These are phyloP conservation scores for Brachyptera risi DNA, from an alignment of 2,888 invertebrate genomes.

Conservation along the genomic window DNA sequence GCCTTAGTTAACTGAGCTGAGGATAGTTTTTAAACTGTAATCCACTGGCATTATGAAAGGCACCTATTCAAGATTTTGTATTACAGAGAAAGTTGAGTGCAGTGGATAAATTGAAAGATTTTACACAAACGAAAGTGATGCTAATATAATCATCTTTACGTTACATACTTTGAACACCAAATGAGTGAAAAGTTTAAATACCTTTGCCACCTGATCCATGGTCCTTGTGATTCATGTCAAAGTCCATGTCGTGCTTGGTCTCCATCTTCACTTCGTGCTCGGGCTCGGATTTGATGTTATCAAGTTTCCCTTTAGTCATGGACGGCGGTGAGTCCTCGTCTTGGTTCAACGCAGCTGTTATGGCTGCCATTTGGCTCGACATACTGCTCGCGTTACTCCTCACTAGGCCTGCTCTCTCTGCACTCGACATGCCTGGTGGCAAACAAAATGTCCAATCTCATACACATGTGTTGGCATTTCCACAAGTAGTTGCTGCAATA, in stretches of 20 bases:
- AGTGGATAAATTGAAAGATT: no score
- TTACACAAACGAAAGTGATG: no score
- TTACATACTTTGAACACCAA: not conserved
- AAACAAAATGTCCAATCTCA: no score
- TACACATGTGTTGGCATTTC: no score
- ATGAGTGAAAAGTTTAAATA: not conserved
- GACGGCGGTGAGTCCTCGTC: constrained; percentile 59
- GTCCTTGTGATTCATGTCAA: constrained; percentile 49
- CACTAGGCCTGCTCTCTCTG: constrained; percentile 50
- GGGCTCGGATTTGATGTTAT: constrained; percentile 51
- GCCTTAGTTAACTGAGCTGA: no score
- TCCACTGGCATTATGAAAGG: no score
- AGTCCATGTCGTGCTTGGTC: constrained; percentile 58
- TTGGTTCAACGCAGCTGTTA: constrained; percentile 63
- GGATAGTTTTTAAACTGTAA: no score
- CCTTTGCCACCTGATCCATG: constrained; percentile 56
- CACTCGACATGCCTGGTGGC: constrained; percentile 53
- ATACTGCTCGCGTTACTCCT: constrained; percentile 49
- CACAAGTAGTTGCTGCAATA: no score
- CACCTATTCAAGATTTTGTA: no score
- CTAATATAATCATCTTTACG: no score
- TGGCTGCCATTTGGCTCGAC: constrained; percentile 69
- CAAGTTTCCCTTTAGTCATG: constrained; percentile 51
- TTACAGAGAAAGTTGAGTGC: no score
- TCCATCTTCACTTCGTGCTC: constrained; percentile 43